These are phyloP conservation scores for Drosophila parvula DNA, from an alignment of 1,140 invertebrate genomes.

Conservation along the genomic window DNA sequence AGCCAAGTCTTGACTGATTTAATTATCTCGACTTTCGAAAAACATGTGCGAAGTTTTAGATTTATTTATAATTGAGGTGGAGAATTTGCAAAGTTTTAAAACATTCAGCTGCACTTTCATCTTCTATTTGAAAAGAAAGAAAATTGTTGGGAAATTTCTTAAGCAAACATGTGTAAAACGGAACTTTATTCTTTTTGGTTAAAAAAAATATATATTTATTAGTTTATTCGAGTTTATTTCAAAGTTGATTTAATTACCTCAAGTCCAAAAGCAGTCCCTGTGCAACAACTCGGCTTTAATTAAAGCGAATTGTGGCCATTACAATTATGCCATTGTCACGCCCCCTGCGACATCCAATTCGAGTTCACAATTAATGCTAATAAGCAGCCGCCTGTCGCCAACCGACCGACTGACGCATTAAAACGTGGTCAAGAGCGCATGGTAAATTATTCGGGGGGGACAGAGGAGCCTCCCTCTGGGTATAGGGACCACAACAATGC, in stretches of 20 bases:
- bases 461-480: constrained; percentile 5
- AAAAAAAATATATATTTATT: not conserved
- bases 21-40: not conserved
- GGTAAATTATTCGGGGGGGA: constrained; percentile 38
- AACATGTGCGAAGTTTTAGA: not conserved
- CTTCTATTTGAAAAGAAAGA: not conserved
- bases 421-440: constrained; percentile 59
- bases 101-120: not conserved
- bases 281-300: constrained; percentile 23
- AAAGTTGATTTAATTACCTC: constrained; percentile 16
- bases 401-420: constrained; percentile 30
- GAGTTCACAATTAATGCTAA: constrained; percentile 67
- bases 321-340: constrained; percentile 63
- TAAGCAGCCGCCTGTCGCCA: constrained; percentile 31
- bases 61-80: not conserved
- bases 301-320: constrained; percentile 50
- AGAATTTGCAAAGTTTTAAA: too few relatives aligned
- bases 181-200: not conserved
- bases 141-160: not conserved
- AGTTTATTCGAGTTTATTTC: not conserved
- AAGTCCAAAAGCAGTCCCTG: constrained; percentile 1
- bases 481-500: constrained; percentile 34
- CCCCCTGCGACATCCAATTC: constrained; percentile 36
- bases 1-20: constrained; percentile 10
- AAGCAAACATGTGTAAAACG: too few relatives aligned